A percentile compares a stretch with the other conserved stretches of the same genome.
Conservation (phyloP, 2,113 vertebrate species). For the Ophthalmolycus amberensis region DNA sequence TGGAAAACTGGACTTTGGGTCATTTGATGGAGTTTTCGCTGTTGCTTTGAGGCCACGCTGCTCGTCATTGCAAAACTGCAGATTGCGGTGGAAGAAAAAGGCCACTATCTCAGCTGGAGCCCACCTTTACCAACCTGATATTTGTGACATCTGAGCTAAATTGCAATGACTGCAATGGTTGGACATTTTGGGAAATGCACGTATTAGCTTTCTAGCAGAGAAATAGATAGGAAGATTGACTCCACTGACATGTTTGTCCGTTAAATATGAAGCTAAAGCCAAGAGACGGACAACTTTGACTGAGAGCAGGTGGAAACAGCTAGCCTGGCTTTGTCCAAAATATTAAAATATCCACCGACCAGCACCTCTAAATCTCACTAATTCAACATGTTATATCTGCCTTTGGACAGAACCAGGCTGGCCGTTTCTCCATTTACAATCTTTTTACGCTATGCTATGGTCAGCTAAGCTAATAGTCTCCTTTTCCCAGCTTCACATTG, state of each 20-base stretch:
- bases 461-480: not conserved
- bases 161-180: not conserved
- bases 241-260: not conserved
- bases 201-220: not conserved
- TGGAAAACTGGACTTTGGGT: conserved; percentile 29
- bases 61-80: not conserved
- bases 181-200: not conserved
- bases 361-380: not conserved
- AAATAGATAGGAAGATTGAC: not conserved
- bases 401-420: no score
- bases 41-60: not conserved
- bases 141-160: not conserved
- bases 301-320: no score
- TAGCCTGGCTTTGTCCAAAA: not conserved
- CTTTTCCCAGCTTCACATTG: not conserved
- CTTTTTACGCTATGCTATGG: not conserved
- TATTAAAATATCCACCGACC: not conserved
- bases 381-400: not conserved
- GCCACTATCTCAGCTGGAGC: not conserved
- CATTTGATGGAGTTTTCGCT: conserved; percentile 2
- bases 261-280: not conserved
- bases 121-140: not conserved
- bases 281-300: not conserved
- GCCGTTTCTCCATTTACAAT: not conserved
- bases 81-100: not conserved